Evolutionary conservation across 2,888 invertebrate genomes (phyloP).

Genomic region (Melinopterus prodromus): DNA sequence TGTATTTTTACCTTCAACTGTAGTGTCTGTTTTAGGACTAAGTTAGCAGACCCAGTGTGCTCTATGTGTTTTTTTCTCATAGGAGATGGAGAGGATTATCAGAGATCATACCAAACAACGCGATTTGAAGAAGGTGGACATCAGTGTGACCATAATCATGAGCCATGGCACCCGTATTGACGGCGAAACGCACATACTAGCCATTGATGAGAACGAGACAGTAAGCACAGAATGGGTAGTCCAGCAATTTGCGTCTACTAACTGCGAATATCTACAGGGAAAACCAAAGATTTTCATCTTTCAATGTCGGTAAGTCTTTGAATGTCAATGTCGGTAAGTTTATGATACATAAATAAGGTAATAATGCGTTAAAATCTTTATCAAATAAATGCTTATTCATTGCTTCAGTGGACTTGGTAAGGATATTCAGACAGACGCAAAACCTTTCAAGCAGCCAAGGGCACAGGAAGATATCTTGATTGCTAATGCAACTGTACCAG

Average conservation of each 20-base stretch:
- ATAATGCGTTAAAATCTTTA: not conserved
- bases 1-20: not conserved
- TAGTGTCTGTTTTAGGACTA: not conserved
- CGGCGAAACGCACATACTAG: slow-evolving; percentile 64
- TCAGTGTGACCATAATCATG: slow-evolving; percentile 71
- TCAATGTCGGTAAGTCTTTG: slow-evolving; percentile 77
- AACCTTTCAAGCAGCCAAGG: slow-evolving; percentile 45
- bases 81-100: slow-evolving; percentile 59
- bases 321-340: no score
- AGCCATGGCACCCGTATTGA: slow-evolving; percentile 68
- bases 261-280: slow-evolving; percentile 63
- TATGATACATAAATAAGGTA: slow-evolving; percentile 8
- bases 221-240: slow-evolving; percentile 65
- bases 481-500: slow-evolving; percentile 71
- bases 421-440: slow-evolving; percentile 49
- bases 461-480: slow-evolving; percentile 69
- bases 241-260: slow-evolving; percentile 66
- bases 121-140: slow-evolving; percentile 63
- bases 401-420: slow-evolving; percentile 38
- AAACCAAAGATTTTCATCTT: slow-evolving; percentile 80
- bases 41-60: not conserved
- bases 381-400: not conserved
- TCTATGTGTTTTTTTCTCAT: slow-evolving; percentile 33
- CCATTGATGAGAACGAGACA: slow-evolving; percentile 65
- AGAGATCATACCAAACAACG: slow-evolving; percentile 57